A percentile compares a stretch with the other conserved stretches of the same genome.
Conservation (phyloP, 2,113 vertebrate genomes). For the Pachypanchax playfairii region DNA sequence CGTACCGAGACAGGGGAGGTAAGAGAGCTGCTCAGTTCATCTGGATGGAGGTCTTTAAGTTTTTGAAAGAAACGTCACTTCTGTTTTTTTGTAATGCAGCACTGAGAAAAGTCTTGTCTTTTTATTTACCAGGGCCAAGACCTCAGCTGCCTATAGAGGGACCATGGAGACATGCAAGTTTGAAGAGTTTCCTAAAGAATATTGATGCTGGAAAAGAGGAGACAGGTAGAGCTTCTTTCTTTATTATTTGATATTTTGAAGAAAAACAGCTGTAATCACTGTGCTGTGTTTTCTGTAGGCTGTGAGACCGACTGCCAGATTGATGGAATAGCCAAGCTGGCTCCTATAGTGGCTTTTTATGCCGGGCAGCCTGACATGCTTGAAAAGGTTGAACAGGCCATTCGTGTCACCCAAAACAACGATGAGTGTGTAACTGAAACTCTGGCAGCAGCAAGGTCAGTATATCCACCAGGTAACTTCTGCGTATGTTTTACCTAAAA, state of each 20-base stretch:
- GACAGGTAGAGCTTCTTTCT: constrained; percentile 57
- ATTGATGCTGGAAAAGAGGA: constrained; percentile 75
- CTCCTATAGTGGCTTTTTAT: constrained; percentile 77
- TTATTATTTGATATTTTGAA: background rate
- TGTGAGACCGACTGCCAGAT: constrained; percentile 75
- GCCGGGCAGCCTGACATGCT: constrained; percentile 78
- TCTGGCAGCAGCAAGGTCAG: constrained; percentile 77
- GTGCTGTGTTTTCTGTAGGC: constrained; percentile 46
- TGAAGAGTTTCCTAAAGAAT: constrained; percentile 79
- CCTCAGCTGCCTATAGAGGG: constrained; percentile 78
- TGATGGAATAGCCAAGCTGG: constrained; percentile 77
- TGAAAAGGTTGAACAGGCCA: constrained; percentile 72
- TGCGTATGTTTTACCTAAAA: background rate
- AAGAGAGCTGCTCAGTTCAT: background rate
- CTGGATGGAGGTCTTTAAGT: background rate
- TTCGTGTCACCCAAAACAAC: constrained; percentile 79
- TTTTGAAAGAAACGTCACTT: background rate
- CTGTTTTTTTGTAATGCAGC: background rate
- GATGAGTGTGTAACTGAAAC: constrained; percentile 77
- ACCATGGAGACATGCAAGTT: constrained; percentile 78
- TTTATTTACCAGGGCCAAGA: constrained; percentile 62
- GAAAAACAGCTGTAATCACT: background rate
- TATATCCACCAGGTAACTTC: background rate
- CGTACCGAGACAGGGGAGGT: constrained; percentile 76
- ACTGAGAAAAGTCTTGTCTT: background rate